A percentile compares a stretch with the other conserved stretches of the same genome.
Evolutionary conservation across 2,888 invertebrate genomes (phyloP).

Genomic region (Amblyjoppa fuscipennis): DNA sequence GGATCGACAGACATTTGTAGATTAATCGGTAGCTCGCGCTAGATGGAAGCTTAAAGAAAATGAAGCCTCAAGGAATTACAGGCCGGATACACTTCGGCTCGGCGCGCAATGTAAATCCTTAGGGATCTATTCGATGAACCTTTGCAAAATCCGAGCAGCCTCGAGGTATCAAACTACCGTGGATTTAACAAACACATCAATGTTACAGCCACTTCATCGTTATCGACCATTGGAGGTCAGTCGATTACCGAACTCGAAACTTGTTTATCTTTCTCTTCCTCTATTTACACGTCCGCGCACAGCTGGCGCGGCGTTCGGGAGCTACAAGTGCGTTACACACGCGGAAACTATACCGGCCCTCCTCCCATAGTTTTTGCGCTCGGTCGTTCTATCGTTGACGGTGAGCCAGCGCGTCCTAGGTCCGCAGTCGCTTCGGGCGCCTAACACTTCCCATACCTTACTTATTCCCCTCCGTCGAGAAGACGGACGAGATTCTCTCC

Average conservation of each 20-base stretch:
- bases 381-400: conserved; percentile 29
- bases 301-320: not conserved
- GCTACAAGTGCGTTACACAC: conserved; percentile 26
- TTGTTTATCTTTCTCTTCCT: not conserved
- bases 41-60: not conserved
- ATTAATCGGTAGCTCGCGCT: not conserved
- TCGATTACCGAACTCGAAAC: no score
- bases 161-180: not conserved
- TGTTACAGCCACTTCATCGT: not conserved
- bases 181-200: not conserved
- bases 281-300: not conserved
- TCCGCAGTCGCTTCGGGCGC: conserved; percentile 40
- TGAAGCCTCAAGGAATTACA: not conserved
- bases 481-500: conserved; percentile 18
- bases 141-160: not conserved
- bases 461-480: conserved; percentile 53
- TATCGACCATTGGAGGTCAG: no score
- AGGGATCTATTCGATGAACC: not conserved
- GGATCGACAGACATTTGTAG: conserved; percentile 4
- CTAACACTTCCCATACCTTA: conserved; percentile 58
- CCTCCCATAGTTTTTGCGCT: conserved; percentile 26
- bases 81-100: not conserved
- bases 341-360: conserved; percentile 34
- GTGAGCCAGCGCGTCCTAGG: conserved; percentile 45
- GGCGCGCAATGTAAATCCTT: not conserved